Base-by-base conservation (phyloP, 2,888 invertebrate genomes). In the Dyspetes luteomarginatus region DNA sequence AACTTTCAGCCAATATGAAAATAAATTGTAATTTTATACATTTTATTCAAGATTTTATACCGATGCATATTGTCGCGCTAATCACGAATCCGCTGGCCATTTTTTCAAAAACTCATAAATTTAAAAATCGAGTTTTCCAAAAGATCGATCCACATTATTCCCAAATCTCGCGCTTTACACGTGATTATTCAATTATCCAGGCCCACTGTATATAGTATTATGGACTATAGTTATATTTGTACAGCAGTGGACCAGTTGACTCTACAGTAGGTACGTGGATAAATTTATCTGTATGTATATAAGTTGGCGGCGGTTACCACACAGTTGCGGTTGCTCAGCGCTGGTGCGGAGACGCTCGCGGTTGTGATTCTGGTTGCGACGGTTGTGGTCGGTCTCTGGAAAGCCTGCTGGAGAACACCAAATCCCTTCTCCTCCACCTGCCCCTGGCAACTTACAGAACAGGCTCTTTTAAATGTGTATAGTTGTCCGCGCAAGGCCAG, bases 291-390 rank as follows among this genome's bases (percentile, higher is more conserved):
- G 41, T 30, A 41, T 58, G 52, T 55, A 58, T 56, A 36, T 48
- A 26, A 28, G 30, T 67, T 45, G 36, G 67, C 45, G 36, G 67
- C 67, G 74, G 74, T 65, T 65, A 74, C 48, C 74, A 48, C 65
- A 56, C 56, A 45, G 30, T 67, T 24, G 48, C 56, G 30, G 58
- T 73, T 17, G 15, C 19, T 30, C 7, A 64, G 43, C 52, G 55
- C 30, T n/a, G 52, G 64, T 43, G 64, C 26, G 64, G 30, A 60
- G 69, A 64, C 48, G 55, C 26, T 55, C 50, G 67, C 68, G 64
- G 56, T 76, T 62, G 52, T 56, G 80, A 65, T 72, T 72, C 77
- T 72, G 22, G 52, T 62, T 78, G 78, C 60, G 67, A 72, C 72
- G 72, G 56, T 72, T 78, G 71, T 50, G 78, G 78, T 78, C 50